phyloP scores from a whole-genome alignment of 2,113 vertebrate genomes.

The Panurus biarmicus region DNA sequence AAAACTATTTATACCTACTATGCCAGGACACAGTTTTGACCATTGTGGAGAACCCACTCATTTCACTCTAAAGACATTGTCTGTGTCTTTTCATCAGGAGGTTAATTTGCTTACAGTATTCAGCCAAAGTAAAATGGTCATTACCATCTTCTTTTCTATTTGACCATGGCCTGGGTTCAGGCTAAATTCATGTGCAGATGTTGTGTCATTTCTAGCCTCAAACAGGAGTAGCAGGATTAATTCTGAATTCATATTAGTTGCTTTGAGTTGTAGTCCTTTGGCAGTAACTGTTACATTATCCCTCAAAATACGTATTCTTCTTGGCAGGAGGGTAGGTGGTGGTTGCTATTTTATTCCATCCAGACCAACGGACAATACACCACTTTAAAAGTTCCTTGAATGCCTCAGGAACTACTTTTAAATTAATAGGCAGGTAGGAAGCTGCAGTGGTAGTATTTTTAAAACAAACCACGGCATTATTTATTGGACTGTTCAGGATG shows the following conservation, averaged over 20 bases:
- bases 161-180: not conserved
- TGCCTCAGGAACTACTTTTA: not conserved
- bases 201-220: not conserved
- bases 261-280: not conserved
- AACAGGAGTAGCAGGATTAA: not conserved
- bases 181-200: not conserved
- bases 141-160: not conserved
- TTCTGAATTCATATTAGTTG: not conserved
- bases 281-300: not conserved
- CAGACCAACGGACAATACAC: not conserved
- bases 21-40: not conserved
- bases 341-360: not conserved
- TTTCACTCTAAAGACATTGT: not conserved
- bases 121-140: not conserved
- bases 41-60: not conserved
- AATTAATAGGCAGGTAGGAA: not conserved
- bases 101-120: not conserved
- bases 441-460: not conserved
- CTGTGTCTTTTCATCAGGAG: not conserved
- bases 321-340: not conserved
- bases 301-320: not conserved
- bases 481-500: not conserved
- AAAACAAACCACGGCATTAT: not conserved
- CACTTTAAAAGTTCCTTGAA: not conserved
- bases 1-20: not conserved